Evolutionary conservation across 2,113 vertebrate species (phyloP), one percentile per base, ranked within the genome.

Genomic region (Ailuropoda melanoleuca): DNA sequence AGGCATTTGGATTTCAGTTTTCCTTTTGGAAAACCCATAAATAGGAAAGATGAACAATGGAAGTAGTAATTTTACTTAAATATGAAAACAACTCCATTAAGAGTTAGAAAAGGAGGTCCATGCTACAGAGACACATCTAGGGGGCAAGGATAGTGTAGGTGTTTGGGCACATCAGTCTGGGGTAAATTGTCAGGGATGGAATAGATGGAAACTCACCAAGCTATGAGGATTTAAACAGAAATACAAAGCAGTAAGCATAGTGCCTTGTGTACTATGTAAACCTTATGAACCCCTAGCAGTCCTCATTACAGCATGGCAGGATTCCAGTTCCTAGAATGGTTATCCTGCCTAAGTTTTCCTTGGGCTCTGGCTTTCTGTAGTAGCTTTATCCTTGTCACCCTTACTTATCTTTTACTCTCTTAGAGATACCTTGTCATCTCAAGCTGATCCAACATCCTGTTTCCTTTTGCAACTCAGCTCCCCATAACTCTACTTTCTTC

Each of bases 61-160:
- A 93, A 88, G 60, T 46, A 62, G 37, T 46, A 23, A 55, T 94
- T 90, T 60, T 53, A 68, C 66, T 90, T 83, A 92, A 92, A 92
- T 95, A 60, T 56, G 56, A 68, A 94, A 15, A 62, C 9, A 55
- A 58, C 11, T 97, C 17, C 10, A 43, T 43, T 37, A 62, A 37
- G 12, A 53, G 48, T 80, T 70, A 29, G 43, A 83, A 58, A 84
- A 50, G 9, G n/a, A 70, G 26, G 24, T 50, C 9, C 5, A 6
- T 78, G 23, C 6, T 53, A 6, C 31, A 39, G 9, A 96, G 68
- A 78, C 29, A 39, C 2, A 37, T 34, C 9, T 26, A 53, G 23
- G 66, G 9, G 3, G 53, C 50, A 17, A 23, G 34, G 64, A 83
- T 50, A 24, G 31, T 14, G 9, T 6, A n/a, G 24, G 8, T 6